Evolutionary conservation across 2,797 vertebrate species (phyloP), one percentile per base, ranked within the genome.

Genomic region (Luscinia megarhynchos): DNA sequence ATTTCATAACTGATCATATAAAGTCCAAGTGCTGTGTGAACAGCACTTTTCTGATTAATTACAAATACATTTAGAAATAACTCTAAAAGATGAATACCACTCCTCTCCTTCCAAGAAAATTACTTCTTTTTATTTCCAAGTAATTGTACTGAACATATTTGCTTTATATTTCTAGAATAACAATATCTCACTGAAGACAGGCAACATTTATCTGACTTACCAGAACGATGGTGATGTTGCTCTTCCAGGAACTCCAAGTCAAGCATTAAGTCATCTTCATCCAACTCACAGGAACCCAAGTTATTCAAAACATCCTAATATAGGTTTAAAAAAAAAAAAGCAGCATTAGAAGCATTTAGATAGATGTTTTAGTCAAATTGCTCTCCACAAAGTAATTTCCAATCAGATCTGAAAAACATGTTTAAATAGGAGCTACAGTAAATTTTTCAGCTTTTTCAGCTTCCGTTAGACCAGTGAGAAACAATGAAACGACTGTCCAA

Each of bases 221-320:
- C 99, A 36, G 99, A 98, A 69, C 81, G 98, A 95, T 98, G 98
- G 41, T 98, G 98, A 64, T 96, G 97, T 57, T 99, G 99, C 77
- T 99, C 99, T 80, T 99, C 99, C 53, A 99, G 98, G 92, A 99
- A 98, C 95, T 99, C 99, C 95, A 99, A 97, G 96, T 99, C 99
- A 92, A 99, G 97, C 99, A 99, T 99, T 29, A 99, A 98, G 95
- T 99, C 99, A 95, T 99, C 99, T 96, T 99, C 99, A 97, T 99
- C 99, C 94, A 99, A 95, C 94, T 99, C 99, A 88, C 99, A 99
- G 46, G 99, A 99, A 45, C 99, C 99, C 97, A 99, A 97, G 95
- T 99, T 99, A 98, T 99, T 99, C 95, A 99, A 97, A 90, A 99
- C 97, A 97, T 99, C 98, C 98, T 99, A 77, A 68, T 38, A 63